phyloP scores from a whole-genome alignment of 2,113 vertebrate species.

The Sebastes fasciatus region DNA sequence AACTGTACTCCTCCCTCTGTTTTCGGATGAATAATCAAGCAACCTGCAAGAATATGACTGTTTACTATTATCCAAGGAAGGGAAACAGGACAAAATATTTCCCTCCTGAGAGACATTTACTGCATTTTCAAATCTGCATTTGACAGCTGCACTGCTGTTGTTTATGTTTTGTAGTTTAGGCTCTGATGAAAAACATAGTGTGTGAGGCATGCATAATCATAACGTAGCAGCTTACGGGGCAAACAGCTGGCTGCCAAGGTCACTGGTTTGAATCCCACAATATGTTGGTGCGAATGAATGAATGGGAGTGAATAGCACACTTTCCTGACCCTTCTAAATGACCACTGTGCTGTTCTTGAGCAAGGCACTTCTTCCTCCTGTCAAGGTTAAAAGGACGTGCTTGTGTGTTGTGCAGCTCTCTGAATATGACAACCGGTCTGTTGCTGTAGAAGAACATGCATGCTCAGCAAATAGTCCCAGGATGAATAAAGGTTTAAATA shows the following conservation, averaged over 20 bases:
- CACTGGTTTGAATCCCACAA: slow-evolving; percentile 41
- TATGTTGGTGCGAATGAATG: background rate
- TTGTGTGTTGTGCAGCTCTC: slow-evolving; percentile 1
- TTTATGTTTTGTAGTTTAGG: slow-evolving; percentile 52
- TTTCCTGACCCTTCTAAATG: slow-evolving; percentile 13
- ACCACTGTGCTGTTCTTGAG: slow-evolving; percentile 33
- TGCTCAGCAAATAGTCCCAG: slow-evolving; percentile 54
- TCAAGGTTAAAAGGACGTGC: slow-evolving; percentile 9
- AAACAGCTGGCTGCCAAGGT: slow-evolving; percentile 65
- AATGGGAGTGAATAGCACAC: background rate
- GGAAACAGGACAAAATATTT: slow-evolving; percentile 12
- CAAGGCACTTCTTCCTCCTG: slow-evolving; percentile 42
- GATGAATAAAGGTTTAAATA: slow-evolving; percentile 62
- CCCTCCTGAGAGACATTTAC: slow-evolving; percentile 50
- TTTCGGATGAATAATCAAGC: slow-evolving; percentile 40
- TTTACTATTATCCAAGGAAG: slow-evolving; percentile 19
- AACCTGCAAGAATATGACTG: slow-evolving; percentile 34
- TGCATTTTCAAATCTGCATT: slow-evolving; percentile 49
- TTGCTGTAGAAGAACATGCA: slow-evolving; percentile 43
- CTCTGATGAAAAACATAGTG: slow-evolving; percentile 63
- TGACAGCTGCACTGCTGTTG: slow-evolving; percentile 45
- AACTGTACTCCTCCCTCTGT: slow-evolving; percentile 22
- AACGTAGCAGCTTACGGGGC: slow-evolving; percentile 25
- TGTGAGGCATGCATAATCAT: slow-evolving; percentile 48
- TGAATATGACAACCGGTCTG: slow-evolving; percentile 7